Evolutionary conservation across 1,140 invertebrate genomes (phyloP).

Genomic region (Himalopsyche phryganea): DNA sequence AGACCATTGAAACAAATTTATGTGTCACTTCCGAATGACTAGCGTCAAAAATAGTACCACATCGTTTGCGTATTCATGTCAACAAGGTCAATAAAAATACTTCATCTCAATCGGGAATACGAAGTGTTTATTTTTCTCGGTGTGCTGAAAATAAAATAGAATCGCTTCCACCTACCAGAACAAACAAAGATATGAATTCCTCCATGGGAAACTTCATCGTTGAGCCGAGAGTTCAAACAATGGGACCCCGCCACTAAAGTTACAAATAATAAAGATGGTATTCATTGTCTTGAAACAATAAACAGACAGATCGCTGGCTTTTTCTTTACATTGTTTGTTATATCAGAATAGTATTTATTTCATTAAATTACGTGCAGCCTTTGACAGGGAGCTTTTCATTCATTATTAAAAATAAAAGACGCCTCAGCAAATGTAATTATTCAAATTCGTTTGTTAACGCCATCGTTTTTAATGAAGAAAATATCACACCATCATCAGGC

Average conservation of each 20-base stretch:
- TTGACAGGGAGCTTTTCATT: too few relatives aligned
- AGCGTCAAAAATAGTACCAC: too few relatives aligned
- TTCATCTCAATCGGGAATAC: neutral
- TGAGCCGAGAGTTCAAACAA: slow-evolving; percentile 19
- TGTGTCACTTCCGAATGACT: too few relatives aligned
- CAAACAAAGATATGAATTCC: slow-evolving; percentile 31
- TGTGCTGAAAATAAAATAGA: slow-evolving; percentile 30
- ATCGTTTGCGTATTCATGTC: too few relatives aligned
- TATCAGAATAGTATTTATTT: too few relatives aligned
- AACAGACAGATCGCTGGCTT: slow-evolving; percentile 18
- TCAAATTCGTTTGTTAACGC: too few relatives aligned
- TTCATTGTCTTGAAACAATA: slow-evolving; percentile 32
- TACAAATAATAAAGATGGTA: slow-evolving; percentile 25
- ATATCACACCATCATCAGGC: too few relatives aligned
- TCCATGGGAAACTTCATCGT: neutral
- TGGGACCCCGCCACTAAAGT: slow-evolving; percentile 23
- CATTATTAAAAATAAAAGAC: too few relatives aligned
- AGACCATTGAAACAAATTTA: too few relatives aligned
- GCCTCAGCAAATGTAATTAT: too few relatives aligned
- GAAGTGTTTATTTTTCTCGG: slow-evolving; percentile 21
- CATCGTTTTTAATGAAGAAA: neutral
- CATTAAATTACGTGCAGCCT: too few relatives aligned
- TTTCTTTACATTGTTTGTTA: slow-evolving; percentile 3
- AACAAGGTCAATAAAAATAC: too few relatives aligned
- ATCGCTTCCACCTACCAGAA: slow-evolving; percentile 22